Conservation (phyloP, 2,888 invertebrate species). For the Arrhopalites spinosus region DNA sequence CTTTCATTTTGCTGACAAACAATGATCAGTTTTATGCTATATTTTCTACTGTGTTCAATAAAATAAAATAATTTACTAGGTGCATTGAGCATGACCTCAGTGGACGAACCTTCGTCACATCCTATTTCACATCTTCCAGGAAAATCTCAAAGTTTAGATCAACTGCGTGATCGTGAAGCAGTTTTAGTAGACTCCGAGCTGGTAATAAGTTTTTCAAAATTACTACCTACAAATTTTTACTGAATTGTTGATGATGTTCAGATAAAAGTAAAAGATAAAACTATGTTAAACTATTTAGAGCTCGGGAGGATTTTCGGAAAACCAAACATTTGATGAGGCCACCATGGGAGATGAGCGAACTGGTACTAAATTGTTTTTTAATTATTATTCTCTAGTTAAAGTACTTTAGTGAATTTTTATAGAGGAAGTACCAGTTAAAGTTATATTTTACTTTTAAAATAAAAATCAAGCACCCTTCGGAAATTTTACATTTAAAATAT, state of each 20-base stretch:
- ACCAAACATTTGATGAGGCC: slow-evolving; percentile 45
- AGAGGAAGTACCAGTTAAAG: background rate
- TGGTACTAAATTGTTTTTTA: slow-evolving; percentile 12
- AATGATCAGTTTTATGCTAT: too few species aligned
- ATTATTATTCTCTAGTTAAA: background rate
- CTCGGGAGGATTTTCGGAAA: slow-evolving; percentile 44
- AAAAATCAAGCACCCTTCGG: too few species aligned
- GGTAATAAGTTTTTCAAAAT: slow-evolving; percentile 19
- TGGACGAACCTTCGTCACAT: background rate
- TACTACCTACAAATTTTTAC: background rate
- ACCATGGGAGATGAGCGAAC: slow-evolving; percentile 33
- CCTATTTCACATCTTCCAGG: slow-evolving; percentile 36
- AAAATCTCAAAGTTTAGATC: slow-evolving; percentile 55
- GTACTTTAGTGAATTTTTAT: background rate
- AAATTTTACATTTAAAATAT: too few species aligned
- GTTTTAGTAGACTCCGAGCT: slow-evolving; percentile 43
- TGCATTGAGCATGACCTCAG: too few species aligned
- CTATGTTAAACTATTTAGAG: slow-evolving; percentile 33
- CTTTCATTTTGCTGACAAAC: too few species aligned
- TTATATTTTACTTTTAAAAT: too few species aligned
- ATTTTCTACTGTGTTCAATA: too few species aligned
- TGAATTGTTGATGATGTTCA: background rate
- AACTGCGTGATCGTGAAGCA: slow-evolving; percentile 15
- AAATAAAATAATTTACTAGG: too few species aligned
- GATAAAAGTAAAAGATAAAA: background rate